Percentiles rank a stretch among this genome's conserved stretches.
Conservation (phyloP, 2,797 vertebrate species). For the Dryobates pubescens region DNA sequence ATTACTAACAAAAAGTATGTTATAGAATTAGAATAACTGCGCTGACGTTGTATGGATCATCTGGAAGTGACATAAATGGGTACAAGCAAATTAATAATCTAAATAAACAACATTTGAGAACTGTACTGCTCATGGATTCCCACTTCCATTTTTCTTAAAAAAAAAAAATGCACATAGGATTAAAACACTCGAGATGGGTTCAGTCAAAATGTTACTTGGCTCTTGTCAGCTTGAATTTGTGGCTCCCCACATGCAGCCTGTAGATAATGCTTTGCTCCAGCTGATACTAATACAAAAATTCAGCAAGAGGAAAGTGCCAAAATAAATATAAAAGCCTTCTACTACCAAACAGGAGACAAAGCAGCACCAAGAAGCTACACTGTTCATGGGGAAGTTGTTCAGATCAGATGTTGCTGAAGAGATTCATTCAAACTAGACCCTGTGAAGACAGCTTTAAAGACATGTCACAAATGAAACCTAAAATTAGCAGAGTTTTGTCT, state of each 20-base stretch:
- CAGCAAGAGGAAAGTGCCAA: not conserved
- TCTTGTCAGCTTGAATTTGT: not conserved
- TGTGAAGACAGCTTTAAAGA: conserved; percentile 5
- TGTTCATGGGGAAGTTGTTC: fast-evolving
- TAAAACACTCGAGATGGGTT: not conserved
- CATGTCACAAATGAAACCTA: not conserved
- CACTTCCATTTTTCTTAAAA: too few relatives aligned
- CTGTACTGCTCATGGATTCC: not conserved
- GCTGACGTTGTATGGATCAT: not conserved
- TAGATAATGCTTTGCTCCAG: not conserved
- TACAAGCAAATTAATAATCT: not conserved
- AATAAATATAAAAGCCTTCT: conserved; percentile 11
- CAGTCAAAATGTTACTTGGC: not conserved
- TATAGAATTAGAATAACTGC: not conserved
- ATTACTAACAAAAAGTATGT: not conserved
- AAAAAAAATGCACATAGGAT: too few relatives aligned
- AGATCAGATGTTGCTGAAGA: not conserved
- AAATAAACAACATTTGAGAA: not conserved
- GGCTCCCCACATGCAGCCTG: not conserved
- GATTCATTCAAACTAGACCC: not conserved
- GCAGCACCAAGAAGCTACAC: not conserved
- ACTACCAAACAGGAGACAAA: conserved; percentile 10
- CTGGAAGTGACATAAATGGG: not conserved
- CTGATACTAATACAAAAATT: not conserved
- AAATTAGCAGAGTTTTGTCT: conserved; percentile 41